These are phyloP conservation scores for Acleris holmiana DNA, from an alignment of 2,888 invertebrate species.

Conservation along the genomic window DNA sequence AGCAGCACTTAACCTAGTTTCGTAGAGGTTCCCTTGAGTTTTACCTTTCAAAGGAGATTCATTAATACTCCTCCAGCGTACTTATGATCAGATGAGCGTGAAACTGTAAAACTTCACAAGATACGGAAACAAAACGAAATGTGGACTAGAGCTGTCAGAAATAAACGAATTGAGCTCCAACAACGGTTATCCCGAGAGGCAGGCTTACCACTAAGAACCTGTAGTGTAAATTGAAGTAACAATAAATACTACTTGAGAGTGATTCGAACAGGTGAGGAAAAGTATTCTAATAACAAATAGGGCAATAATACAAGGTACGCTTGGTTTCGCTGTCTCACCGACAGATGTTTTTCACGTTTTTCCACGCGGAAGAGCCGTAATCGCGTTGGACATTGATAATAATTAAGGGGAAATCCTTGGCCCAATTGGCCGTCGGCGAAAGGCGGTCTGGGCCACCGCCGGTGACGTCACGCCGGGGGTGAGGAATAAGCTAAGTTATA, in stretches of 20 bases:
- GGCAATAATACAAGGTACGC: not conserved
- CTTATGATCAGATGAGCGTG: constrained; percentile 5
- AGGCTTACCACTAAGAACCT: not conserved
- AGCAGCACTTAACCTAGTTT: constrained; percentile 36
- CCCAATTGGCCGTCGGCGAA: constrained; percentile 42
- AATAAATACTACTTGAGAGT: no score
- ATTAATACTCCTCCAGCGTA: constrained; percentile 8
- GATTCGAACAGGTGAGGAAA: not conserved
- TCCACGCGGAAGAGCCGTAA: constrained; percentile 39
- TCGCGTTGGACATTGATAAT: constrained; percentile 47
- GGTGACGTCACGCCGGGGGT: constrained; percentile 38
- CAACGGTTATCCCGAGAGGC: constrained; percentile 2
- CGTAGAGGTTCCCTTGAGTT: constrained; percentile 8
- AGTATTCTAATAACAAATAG: not conserved
- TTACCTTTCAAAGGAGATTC: constrained; percentile 24
- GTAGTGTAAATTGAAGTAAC: no score
- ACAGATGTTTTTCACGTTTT: constrained; percentile 9
- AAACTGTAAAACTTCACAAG: constrained; percentile 8
- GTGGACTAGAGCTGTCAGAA: constrained; percentile 10
- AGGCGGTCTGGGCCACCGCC: constrained; percentile 42
- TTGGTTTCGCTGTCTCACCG: constrained; percentile 2
- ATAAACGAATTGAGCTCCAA: constrained; percentile 1
- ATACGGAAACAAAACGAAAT: constrained; percentile 22
- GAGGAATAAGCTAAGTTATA: constrained; percentile 14
- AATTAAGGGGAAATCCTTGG: constrained; percentile 55